A percentile compares a stretch with the other conserved stretches of the same genome.
phyloP scores from a whole-genome alignment of 2,888 invertebrate species.

The Cybosia mesomella region DNA sequence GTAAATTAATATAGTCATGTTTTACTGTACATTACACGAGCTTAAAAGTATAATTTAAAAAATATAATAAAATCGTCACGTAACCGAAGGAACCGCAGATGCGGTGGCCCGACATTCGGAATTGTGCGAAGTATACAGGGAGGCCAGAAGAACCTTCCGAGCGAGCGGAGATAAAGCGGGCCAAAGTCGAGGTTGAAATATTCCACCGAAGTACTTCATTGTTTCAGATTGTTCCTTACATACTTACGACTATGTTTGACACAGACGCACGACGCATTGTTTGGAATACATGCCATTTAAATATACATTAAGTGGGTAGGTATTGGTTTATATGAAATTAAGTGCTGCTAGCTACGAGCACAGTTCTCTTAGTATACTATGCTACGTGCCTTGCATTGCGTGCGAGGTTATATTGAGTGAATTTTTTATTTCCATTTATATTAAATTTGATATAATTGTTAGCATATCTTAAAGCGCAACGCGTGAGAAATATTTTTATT shows the following conservation, averaged over 20 bases:
- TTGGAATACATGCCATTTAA: neutral
- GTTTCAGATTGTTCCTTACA: neutral
- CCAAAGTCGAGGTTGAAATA: slow-evolving; percentile 31
- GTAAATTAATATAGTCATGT: slow-evolving; percentile 10
- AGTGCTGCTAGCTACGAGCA: neutral
- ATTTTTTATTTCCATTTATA: neutral
- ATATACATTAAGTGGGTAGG: neutral
- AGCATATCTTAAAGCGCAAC: neutral
- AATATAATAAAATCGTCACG: too few relatives aligned
- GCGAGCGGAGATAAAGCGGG: too few relatives aligned
- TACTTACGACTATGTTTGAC: neutral
- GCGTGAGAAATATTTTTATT: too few relatives aligned
- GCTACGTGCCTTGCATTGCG: neutral
- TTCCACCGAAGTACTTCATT: slow-evolving; percentile 16
- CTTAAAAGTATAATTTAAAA: slow-evolving; percentile 20
- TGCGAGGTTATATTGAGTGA: neutral
- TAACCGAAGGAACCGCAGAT: too few relatives aligned
- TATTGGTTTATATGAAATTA: neutral
- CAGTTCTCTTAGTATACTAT: too few relatives aligned
- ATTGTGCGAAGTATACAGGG: too few relatives aligned
- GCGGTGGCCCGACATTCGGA: too few relatives aligned
- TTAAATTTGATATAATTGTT: neutral
- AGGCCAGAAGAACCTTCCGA: too few relatives aligned
- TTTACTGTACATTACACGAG: slow-evolving; percentile 16
- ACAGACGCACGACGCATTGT: too few relatives aligned